Percentiles rank a stretch among this genome's conserved stretches.
Conservation (phyloP, 2,113 vertebrate genomes). For the Platysteira castanea region DNA sequence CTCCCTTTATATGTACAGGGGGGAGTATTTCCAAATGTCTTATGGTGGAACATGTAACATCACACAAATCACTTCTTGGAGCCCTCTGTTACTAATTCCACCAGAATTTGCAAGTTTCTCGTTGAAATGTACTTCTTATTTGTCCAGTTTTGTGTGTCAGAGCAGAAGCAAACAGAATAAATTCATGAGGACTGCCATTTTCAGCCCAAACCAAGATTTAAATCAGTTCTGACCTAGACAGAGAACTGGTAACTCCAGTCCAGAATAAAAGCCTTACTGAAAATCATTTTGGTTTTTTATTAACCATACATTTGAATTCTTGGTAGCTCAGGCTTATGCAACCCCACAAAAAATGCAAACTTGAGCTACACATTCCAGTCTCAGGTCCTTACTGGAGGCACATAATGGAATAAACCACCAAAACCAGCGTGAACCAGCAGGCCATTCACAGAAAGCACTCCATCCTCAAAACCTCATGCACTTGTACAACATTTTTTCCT, state of each 20-base stretch:
- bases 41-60: fast-evolving
- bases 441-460: neutral
- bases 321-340: neutral
- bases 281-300: neutral
- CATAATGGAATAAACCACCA: neutral
- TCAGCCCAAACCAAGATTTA: neutral
- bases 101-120: neutral
- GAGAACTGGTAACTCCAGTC: neutral
- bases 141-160: neutral
- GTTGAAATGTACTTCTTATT: neutral
- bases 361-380: neutral
- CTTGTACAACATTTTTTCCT: too few relatives aligned
- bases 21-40: neutral
- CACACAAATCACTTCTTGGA: neutral
- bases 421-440: neutral
- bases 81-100: neutral
- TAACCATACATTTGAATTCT: neutral
- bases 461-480: neutral
- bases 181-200: neutral
- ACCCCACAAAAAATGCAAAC: neutral
- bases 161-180: neutral
- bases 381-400: neutral
- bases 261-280: neutral
- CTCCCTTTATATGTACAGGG: neutral
- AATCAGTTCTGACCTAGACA: neutral